A percentile compares a stretch with the other conserved stretches of the same genome.
Conservation (phyloP, 2,797 vertebrate species). For the Lateolabrax maculatus region DNA sequence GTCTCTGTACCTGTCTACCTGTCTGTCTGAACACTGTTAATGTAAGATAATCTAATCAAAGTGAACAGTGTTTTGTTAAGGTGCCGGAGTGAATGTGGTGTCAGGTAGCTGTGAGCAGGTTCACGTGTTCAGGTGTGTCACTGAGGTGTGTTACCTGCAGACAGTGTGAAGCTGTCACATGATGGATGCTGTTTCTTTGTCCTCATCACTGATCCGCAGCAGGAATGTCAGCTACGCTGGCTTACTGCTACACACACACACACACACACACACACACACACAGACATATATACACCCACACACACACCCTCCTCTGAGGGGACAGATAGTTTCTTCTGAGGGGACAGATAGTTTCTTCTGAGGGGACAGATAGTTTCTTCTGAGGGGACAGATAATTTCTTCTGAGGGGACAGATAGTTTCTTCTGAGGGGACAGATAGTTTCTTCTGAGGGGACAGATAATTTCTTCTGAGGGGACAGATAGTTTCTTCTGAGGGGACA, state of each 20-base stretch:
- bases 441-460: too few species aligned
- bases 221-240: slow-evolving; percentile 68
- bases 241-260: slow-evolving; percentile 7
- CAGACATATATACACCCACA: slow-evolving; percentile 11
- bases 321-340: too few species aligned
- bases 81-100: background rate
- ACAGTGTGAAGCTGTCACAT: slow-evolving; percentile 54
- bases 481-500: too few species aligned
- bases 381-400: too few species aligned
- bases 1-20: background rate
- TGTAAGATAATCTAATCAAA: background rate
- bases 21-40: background rate
- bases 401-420: too few species aligned
- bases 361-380: too few species aligned
- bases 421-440: too few species aligned
- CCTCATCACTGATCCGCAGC: slow-evolving; percentile 66
- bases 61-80: background rate
- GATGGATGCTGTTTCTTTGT: slow-evolving; percentile 75
- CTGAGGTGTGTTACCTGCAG: slow-evolving; percentile 32
- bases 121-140: slow-evolving; percentile 31
- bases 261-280: slow-evolving; percentile 16
- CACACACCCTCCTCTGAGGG: too few species aligned
- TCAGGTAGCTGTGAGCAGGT: background rate
- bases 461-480: too few species aligned
- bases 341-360: too few species aligned